These are phyloP conservation scores for Sphaerodactylus townsendi DNA, from an alignment of 2,113 vertebrate species.

Conservation along the genomic window DNA sequence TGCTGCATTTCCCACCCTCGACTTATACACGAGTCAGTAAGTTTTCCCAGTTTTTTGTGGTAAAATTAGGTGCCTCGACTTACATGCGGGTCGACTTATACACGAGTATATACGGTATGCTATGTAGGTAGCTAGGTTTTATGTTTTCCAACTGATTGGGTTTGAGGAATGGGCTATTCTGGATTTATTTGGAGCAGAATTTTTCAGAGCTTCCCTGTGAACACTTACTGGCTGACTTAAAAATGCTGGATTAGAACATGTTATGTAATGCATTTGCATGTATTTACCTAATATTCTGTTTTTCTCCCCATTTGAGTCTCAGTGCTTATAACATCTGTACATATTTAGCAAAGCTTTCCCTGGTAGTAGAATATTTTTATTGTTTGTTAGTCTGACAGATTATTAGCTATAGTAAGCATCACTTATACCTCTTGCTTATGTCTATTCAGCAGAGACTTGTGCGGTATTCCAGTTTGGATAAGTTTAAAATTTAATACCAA, in stretches of 20 bases:
- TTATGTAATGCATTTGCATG: neutral
- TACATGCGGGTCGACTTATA: no score
- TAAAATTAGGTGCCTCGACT: no score
- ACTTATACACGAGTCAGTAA: no score
- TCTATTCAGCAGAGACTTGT: neutral
- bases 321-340: neutral
- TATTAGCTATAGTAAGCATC: neutral
- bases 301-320: no score
- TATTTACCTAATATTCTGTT: no score
- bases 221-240: neutral
- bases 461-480: neutral
- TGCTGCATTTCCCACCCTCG: no score
- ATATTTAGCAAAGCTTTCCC: neutral
- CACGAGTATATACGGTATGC: no score
- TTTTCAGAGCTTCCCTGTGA: neutral
- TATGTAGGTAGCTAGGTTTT: neutral
- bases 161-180: neutral
- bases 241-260: neutral
- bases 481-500: neutral
- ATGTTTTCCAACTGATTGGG: neutral
- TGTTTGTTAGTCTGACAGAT: neutral
- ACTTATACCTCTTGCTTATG: neutral
- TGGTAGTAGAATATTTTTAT: neutral
- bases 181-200: rapidly evolving
- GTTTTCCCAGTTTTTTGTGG: no score